Percentiles rank a stretch among this genome's conserved stretches.
phyloP scores from a whole-genome alignment of 2,797 vertebrate species.

The Rhinophrynus dorsalis region DNA sequence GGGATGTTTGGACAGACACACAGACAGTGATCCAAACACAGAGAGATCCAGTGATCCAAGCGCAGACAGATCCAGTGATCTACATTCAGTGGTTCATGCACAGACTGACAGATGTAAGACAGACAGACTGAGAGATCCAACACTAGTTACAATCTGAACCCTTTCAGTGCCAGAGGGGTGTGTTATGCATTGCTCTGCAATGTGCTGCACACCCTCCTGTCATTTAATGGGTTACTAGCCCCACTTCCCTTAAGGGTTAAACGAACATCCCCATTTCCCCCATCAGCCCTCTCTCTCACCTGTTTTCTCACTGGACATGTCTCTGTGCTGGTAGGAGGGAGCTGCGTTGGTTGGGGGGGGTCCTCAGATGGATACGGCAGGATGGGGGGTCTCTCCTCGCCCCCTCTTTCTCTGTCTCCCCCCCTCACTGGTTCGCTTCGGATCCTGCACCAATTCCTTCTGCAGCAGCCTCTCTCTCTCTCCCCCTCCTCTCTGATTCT shows the following conservation, averaged over 20 bases:
- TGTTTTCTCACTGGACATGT: conserved; percentile 31
- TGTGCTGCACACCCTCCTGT: no score
- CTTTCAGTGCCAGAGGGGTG: no score
- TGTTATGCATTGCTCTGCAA: background rate
- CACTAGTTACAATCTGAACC: background rate
- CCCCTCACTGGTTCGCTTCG: conserved; percentile 27
- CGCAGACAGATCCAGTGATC: background rate
- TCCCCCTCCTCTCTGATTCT: conserved; percentile 12
- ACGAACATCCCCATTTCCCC: background rate
- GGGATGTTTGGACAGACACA: background rate
- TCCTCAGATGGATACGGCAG: conserved; percentile 33
- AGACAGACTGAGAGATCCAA: background rate
- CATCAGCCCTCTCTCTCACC: conserved; percentile 17
- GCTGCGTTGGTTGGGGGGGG: conserved; percentile 30
- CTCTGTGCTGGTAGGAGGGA: conserved; percentile 14
- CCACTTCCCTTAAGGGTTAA: no score
- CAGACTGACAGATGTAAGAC: background rate
- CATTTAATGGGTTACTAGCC: background rate
- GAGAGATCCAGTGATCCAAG: background rate
- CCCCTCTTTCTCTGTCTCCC: conserved; percentile 43
- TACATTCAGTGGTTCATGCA: no score
- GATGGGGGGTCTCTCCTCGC: conserved; percentile 35
- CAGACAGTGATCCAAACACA: background rate
- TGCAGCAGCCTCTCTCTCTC: conserved; percentile 37
- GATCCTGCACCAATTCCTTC: conserved; percentile 47